Conservation (phyloP, 2,888 invertebrate genomes). For the Cartodere bifasciata region DNA sequence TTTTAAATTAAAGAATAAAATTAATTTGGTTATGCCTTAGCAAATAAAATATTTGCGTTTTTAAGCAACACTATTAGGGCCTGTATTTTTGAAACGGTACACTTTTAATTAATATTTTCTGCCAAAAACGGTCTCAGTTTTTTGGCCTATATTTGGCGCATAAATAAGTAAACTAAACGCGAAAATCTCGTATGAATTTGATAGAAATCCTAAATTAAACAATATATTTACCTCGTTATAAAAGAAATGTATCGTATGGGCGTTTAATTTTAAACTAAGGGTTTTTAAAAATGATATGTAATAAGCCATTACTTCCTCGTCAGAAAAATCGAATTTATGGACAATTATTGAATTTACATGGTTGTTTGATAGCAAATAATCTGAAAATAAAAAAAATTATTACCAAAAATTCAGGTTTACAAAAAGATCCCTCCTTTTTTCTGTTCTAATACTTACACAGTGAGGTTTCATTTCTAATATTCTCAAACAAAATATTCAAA, state of each 20-base stretch:
- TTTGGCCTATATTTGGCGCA: no score
- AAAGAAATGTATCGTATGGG: conserved; percentile 98
- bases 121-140: no score
- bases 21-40: no score
- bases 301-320: conserved; percentile 99
- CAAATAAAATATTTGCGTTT: no score
- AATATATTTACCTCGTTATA: conserved; percentile 81
- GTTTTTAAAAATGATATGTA: conserved; percentile 99
- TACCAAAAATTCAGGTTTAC: conserved; percentile 3
- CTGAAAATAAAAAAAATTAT: conserved; percentile 44
- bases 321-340: conserved; percentile 98
- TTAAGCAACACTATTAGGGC: no score
- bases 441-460: conserved; percentile 82
- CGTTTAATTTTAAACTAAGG: conserved; percentile 90
- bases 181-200: not conserved
- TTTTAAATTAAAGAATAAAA: no score
- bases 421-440: no score
- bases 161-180: no score
- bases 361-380: conserved; percentile 97
- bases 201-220: not conserved
- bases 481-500: conserved; percentile 97
- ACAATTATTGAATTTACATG: conserved; percentile 99
- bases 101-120: no score
- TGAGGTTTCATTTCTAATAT: conserved; percentile 97
- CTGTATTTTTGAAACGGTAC: no score